Evolutionary conservation across 2,113 vertebrate species (phyloP).

Genomic region (Thalassoma bifasciatum): DNA sequence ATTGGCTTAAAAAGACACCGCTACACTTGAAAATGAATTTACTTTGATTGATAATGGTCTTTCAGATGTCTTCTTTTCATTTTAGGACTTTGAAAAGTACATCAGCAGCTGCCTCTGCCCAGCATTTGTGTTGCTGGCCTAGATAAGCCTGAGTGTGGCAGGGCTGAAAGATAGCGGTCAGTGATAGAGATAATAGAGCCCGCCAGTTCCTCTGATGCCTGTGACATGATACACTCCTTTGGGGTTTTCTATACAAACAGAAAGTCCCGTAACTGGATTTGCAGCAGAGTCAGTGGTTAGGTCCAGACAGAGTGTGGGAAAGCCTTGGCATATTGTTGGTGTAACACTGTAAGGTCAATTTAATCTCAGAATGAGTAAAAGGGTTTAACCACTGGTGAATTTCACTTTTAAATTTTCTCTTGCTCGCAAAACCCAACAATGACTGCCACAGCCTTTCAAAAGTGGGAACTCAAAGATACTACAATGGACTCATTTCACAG

Average conservation of each 20-base stretch:
- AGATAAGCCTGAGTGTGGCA: slow-evolving; percentile 43
- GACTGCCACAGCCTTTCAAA: slow-evolving; percentile 8
- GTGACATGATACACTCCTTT: slow-evolving; percentile 59
- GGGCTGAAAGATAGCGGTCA: slow-evolving; percentile 53
- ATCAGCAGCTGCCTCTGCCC: slow-evolving; percentile 42
- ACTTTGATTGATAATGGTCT: slow-evolving; percentile 30
- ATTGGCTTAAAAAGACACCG: slow-evolving; percentile 15
- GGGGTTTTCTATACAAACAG: slow-evolving; percentile 48
- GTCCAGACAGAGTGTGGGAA: slow-evolving; percentile 59
- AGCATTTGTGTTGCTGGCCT: slow-evolving; percentile 44
- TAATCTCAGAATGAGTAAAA: slow-evolving; percentile 42
- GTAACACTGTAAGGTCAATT: slow-evolving; percentile 52
- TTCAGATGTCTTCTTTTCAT: slow-evolving; percentile 13
- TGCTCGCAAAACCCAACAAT: neutral
- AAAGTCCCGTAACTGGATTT: slow-evolving; percentile 48
- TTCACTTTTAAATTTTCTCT: slow-evolving; percentile 1
- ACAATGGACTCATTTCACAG: neutral
- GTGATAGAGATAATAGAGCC: slow-evolving; percentile 66
- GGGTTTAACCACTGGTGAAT: slow-evolving; percentile 10
- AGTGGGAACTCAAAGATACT: neutral
- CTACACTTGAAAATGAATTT: slow-evolving; percentile 38
- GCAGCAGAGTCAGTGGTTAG: slow-evolving; percentile 30
- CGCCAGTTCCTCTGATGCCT: slow-evolving; percentile 44
- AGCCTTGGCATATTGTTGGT: slow-evolving; percentile 23
- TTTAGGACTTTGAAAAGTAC: slow-evolving; percentile 24